phyloP scores from a whole-genome alignment of 2,113 vertebrate species.

The Xiphophorus maculatus region DNA sequence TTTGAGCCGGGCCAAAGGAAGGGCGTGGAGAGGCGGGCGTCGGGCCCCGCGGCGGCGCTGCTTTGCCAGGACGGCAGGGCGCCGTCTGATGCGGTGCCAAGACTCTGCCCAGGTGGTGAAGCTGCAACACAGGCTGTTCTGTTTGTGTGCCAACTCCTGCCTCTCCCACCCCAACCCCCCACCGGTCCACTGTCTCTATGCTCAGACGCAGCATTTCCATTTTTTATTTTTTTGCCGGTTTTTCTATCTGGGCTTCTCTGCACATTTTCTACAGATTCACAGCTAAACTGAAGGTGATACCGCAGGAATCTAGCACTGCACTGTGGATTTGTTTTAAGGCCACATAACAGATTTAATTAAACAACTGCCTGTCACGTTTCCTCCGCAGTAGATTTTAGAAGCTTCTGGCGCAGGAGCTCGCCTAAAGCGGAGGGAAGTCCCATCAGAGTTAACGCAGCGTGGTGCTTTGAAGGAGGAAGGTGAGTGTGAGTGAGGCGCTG shows the following conservation, averaged over 20 bases:
- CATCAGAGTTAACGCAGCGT: constrained; percentile 49
- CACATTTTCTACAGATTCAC: not conserved
- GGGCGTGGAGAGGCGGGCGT: constrained; percentile 56
- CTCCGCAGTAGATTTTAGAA: constrained; percentile 18
- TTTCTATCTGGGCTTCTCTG: constrained; percentile 9
- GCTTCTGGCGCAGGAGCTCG: constrained; percentile 37
- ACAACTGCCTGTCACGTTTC: constrained; percentile 17
- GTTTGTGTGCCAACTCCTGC: constrained; percentile 75
- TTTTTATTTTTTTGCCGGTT: not conserved
- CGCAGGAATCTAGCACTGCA: not conserved
- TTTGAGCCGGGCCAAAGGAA: constrained; percentile 33
- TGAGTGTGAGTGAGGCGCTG: constrained; percentile 28
- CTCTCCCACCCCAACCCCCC: constrained; percentile 30
- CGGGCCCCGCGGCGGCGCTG: constrained; percentile 64
- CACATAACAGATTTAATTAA: constrained; percentile 26
- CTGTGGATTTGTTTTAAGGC: not conserved
- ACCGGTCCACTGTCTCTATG: constrained; percentile 55
- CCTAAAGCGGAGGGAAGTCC: constrained; percentile 60
- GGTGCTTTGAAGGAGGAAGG: constrained; percentile 54
- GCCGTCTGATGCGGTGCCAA: constrained; percentile 79
- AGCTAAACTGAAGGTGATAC: constrained; percentile 12
- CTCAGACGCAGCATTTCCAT: constrained; percentile 21
- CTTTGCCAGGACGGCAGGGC: constrained; percentile 74
- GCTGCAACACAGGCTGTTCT: constrained; percentile 77
- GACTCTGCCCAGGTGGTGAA: constrained; percentile 78